Percentiles rank a stretch among this genome's conserved stretches.
Evolutionary conservation across 2,113 vertebrate genomes (phyloP).

Genomic region (Prolemur simus): DNA sequence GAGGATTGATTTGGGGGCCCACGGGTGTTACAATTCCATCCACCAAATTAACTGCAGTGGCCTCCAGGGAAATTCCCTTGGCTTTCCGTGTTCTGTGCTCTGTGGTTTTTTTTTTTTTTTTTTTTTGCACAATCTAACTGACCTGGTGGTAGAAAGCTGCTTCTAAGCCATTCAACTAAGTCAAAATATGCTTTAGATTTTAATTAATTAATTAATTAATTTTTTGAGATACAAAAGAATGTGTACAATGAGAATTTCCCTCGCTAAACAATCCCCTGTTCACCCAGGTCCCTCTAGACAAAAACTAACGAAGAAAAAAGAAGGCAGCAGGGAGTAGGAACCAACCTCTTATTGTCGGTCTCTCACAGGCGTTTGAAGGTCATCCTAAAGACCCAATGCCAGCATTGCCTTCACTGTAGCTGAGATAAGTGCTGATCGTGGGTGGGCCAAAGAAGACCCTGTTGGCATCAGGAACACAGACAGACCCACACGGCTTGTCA

Average conservation of each 20-base stretch:
- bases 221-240: neutral
- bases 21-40: neutral
- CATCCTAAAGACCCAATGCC: neutral
- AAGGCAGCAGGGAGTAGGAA: neutral
- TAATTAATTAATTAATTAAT: neutral
- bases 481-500: neutral
- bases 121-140: neutral
- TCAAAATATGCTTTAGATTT: neutral
- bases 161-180: neutral
- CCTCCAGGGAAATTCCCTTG: neutral
- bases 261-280: neutral
- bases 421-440: neutral
- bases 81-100: neutral
- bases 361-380: neutral
- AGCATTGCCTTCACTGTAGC: rapidly evolving
- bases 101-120: too few species aligned
- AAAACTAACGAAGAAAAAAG: neutral
- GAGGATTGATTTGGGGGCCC: neutral
- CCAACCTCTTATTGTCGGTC: too few species aligned
- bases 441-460: neutral
- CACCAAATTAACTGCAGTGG: neutral
- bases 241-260: neutral
- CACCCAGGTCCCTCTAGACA: too few species aligned
- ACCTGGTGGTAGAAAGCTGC: neutral
- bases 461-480: neutral